Conservation (phyloP, 2,113 vertebrate genomes). For the Cichladusa arquata region DNA sequence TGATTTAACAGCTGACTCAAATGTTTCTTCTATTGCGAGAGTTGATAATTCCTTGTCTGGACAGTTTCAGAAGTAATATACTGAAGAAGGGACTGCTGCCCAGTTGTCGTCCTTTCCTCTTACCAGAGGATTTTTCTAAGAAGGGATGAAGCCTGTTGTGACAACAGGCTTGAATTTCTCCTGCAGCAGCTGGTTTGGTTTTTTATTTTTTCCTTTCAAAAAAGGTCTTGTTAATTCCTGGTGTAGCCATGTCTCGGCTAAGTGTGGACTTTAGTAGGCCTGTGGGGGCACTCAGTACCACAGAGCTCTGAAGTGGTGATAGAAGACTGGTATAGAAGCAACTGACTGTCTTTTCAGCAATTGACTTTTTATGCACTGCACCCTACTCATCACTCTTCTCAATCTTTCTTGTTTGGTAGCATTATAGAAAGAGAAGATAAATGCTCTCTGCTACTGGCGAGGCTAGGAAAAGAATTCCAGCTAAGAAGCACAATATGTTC, state of each 20-base stretch:
- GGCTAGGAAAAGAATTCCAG: neutral
- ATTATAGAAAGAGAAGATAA: neutral
- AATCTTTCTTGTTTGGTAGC: neutral
- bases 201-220: neutral
- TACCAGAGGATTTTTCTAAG: neutral
- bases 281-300: neutral
- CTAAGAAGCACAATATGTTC: neutral
- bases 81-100: neutral
- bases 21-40: neutral
- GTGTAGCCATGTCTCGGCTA: neutral
- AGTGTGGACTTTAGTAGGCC: neutral
- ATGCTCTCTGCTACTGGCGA: neutral
- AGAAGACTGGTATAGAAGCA: neutral
- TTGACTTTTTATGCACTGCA: neutral
- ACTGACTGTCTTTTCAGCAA: neutral
- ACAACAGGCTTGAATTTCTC: neutral
- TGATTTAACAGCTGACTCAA: neutral
- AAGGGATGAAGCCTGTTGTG: neutral
- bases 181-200: neutral
- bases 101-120: neutral
- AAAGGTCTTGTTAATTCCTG: neutral
- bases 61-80: neutral
- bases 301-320: neutral
- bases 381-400: accelerated
- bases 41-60: neutral